Conservation (phyloP, 2,888 invertebrate genomes). For the Tetropium fuscum region DNA sequence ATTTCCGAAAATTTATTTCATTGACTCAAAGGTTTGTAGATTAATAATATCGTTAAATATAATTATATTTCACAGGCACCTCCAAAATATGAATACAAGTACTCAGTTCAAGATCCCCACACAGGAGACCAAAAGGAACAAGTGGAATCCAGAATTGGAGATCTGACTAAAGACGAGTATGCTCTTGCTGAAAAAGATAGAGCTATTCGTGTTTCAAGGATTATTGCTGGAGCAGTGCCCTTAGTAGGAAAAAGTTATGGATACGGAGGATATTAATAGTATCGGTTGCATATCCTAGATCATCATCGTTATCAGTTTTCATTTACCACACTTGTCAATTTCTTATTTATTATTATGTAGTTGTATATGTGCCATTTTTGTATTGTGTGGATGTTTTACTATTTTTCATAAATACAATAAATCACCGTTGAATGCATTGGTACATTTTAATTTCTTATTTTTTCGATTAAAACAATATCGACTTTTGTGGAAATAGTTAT, state of each 20-base stretch:
- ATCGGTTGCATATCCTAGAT: too few relatives aligned
- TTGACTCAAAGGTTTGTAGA: not conserved
- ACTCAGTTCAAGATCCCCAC: conserved; percentile 46
- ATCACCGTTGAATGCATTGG: too few relatives aligned
- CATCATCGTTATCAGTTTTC: too few relatives aligned
- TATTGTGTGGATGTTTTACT: too few relatives aligned
- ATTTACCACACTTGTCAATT: too few relatives aligned
- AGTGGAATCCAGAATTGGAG: conserved; percentile 43
- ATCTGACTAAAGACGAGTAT: conserved; percentile 57
- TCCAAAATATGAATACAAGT: conserved; percentile 49
- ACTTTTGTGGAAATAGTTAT: too few relatives aligned
- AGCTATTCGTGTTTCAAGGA: conserved; percentile 60
- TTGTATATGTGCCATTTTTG: too few relatives aligned
- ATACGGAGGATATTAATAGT: too few relatives aligned
- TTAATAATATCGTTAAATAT: not conserved
- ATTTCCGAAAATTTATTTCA: not conserved
- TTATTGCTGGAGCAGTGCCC: conserved; percentile 72
- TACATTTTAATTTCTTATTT: too few relatives aligned
- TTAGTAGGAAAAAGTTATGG: conserved; percentile 70
- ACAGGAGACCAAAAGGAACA: conserved; percentile 49
- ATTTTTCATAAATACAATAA: too few relatives aligned
- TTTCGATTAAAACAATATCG: too few relatives aligned
- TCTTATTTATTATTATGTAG: too few relatives aligned
- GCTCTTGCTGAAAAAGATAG: conserved; percentile 69
- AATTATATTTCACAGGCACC: conserved; percentile 37